These are phyloP conservation scores for Ophion costatus DNA, from an alignment of 2,888 invertebrate species.

Conservation along the genomic window DNA sequence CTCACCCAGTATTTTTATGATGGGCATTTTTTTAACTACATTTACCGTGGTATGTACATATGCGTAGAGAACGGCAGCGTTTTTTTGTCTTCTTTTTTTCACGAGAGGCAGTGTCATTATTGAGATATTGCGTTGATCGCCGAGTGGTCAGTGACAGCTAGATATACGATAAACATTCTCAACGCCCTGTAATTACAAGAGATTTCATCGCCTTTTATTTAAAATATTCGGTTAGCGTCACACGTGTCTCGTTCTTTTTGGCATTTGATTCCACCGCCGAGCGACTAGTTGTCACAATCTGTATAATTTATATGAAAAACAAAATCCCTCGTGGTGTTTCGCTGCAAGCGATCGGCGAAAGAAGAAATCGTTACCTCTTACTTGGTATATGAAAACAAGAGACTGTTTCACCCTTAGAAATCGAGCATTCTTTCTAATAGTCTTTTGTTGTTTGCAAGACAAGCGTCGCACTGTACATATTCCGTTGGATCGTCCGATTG, in stretches of 20 bases:
- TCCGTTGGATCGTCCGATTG: slow-evolving; percentile 55
- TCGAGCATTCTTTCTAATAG: slow-evolving; percentile 23
- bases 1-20: slow-evolving; percentile 53
- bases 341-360: slow-evolving; percentile 52
- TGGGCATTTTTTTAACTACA: slow-evolving; percentile 59
- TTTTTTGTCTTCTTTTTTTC: slow-evolving; percentile 8
- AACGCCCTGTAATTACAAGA: slow-evolving; percentile 46
- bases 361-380: slow-evolving; percentile 37
- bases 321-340: slow-evolving; percentile 32
- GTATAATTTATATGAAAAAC: slow-evolving; percentile 56
- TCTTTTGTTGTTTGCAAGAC: slow-evolving; percentile 32
- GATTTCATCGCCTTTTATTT: slow-evolving; percentile 25
- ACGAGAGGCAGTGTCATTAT: slow-evolving; percentile 33
- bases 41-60: slow-evolving; percentile 66
- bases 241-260: slow-evolving; percentile 35
- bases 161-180: slow-evolving; percentile 24
- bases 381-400: slow-evolving; percentile 56
- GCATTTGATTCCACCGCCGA: slow-evolving; percentile 52
- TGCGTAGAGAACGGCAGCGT: slow-evolving; percentile 48
- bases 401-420: slow-evolving; percentile 62
- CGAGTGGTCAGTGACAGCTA: slow-evolving; percentile 28
- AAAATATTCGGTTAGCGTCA: slow-evolving; percentile 49
- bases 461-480: slow-evolving; percentile 60
- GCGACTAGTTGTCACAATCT: slow-evolving; percentile 52
- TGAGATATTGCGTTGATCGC: slow-evolving; percentile 28